Conservation (phyloP, 2,113 vertebrate genomes). For the Crocuta crocuta region DNA sequence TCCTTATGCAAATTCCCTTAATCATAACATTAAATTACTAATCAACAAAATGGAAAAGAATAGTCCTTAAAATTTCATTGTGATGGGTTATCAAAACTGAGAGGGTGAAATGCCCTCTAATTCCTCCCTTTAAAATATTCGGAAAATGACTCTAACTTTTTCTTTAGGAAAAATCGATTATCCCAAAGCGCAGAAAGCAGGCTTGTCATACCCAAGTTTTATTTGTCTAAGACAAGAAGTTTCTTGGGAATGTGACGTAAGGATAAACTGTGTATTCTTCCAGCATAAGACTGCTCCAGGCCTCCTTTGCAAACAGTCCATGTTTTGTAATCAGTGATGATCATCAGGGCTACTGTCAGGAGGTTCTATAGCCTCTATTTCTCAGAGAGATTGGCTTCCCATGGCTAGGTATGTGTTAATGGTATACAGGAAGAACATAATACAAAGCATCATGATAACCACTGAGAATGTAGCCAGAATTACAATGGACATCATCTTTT, state of each 20-base stretch:
- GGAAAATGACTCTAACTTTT: not conserved
- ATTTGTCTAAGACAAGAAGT: not conserved
- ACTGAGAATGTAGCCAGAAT: slow-evolving; percentile 77
- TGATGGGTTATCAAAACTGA: not conserved
- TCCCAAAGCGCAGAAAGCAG: not conserved
- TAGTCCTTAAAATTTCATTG: not conserved
- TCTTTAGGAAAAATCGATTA: not conserved
- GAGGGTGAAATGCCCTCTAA: not conserved
- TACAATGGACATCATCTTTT: slow-evolving; percentile 83
- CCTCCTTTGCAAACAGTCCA: not conserved
- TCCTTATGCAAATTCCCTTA: not conserved
- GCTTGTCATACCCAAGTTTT: not conserved
- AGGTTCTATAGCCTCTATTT: not conserved
- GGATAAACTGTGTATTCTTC: not conserved
- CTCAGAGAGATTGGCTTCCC: no score
- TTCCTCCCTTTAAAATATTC: not conserved
- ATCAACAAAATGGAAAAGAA: not conserved
- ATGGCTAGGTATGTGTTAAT: not conserved
- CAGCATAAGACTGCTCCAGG: not conserved
- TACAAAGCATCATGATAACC: slow-evolving; percentile 70
- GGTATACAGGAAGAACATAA: slow-evolving; percentile 77
- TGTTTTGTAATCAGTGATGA: not conserved
- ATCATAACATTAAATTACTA: not conserved
- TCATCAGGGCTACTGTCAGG: not conserved
- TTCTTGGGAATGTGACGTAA: not conserved